Conservation (phyloP, 1,140 invertebrate species). For the Polyergus mexicanus region DNA sequence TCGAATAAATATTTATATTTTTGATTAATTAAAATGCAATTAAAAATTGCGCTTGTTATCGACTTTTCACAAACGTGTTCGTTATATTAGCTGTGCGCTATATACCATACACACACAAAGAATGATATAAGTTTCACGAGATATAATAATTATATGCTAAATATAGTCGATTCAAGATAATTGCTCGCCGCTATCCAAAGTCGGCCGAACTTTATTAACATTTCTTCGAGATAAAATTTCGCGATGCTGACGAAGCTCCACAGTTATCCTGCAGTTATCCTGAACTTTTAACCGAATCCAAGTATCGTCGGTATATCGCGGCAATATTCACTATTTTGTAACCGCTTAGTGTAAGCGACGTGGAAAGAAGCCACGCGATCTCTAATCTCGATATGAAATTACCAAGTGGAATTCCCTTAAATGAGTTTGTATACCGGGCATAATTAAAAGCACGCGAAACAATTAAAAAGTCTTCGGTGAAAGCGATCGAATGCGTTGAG, state of each 20-base stretch:
- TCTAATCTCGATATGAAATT: constrained; percentile 44
- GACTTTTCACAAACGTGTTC: neutral
- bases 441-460: constrained; percentile 37
- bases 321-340: constrained; percentile 25
- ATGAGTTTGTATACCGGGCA: neutral
- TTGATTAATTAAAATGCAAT: constrained; percentile 20
- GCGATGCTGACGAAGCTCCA: constrained; percentile 50
- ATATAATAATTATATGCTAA: constrained; percentile 26
- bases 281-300: constrained; percentile 43
- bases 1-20: neutral
- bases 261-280: constrained; percentile 26
- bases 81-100: neutral
- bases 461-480: neutral
- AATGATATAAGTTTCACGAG: constrained; percentile 8
- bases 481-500: neutral
- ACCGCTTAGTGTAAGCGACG: constrained; percentile 12
- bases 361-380: constrained; percentile 17
- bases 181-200: constrained; percentile 38
- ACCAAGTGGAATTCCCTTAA: constrained; percentile 25
- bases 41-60: neutral
- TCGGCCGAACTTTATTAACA: constrained; percentile 48
- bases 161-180: constrained; percentile 45
- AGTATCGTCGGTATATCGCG: constrained; percentile 32
- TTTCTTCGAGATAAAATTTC: constrained; percentile 59
- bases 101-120: neutral